Conservation (phyloP, 1,140 invertebrate species). For the Drosophila bocqueti region DNA sequence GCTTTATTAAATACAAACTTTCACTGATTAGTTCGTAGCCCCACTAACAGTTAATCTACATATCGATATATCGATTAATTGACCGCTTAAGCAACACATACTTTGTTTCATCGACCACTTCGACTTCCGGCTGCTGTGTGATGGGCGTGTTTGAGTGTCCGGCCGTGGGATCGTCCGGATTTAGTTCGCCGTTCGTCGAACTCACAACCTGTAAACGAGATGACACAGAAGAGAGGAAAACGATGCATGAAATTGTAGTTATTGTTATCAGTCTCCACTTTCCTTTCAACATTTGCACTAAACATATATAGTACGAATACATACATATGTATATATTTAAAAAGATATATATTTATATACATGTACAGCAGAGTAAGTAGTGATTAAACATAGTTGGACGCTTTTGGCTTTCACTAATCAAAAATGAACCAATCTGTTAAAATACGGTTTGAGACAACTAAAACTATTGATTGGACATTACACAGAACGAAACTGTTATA, state of each 20-base stretch:
- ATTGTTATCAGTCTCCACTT: conserved; percentile 6
- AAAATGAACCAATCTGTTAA: conserved; percentile 54
- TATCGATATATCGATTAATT: conserved; percentile 40
- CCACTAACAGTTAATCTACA: conserved; percentile 6
- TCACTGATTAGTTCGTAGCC: background rate
- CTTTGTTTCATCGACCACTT: conserved; percentile 96
- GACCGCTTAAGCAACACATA: conserved; percentile 86
- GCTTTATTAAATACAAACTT: background rate
- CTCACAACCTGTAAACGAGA: conserved; percentile 94
- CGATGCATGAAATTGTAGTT: conserved; percentile 10
- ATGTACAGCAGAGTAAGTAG: conserved; percentile 34
- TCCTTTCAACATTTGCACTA: conserved; percentile 51
- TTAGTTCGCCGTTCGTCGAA: conserved; percentile 98
- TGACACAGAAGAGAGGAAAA: conserved; percentile 16
- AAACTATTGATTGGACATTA: conserved; percentile 30
- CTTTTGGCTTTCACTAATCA: conserved; percentile 63
- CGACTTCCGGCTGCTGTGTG: conserved; percentile 95
- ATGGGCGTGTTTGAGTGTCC: conserved; percentile 98
- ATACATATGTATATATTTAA: conserved; percentile 19
- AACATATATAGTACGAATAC: conserved; percentile 64
- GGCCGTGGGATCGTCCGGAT: conserved; percentile 96
- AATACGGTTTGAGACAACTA: conserved; percentile 18
- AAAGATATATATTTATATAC: conserved; percentile 19
- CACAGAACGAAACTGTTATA: conserved; percentile 34
- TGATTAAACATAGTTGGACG: conserved; percentile 63